Percentiles rank a stretch among this genome's conserved stretches.
phyloP scores from a whole-genome alignment of 2,113 vertebrate species.

The Oreochromis aureus region DNA sequence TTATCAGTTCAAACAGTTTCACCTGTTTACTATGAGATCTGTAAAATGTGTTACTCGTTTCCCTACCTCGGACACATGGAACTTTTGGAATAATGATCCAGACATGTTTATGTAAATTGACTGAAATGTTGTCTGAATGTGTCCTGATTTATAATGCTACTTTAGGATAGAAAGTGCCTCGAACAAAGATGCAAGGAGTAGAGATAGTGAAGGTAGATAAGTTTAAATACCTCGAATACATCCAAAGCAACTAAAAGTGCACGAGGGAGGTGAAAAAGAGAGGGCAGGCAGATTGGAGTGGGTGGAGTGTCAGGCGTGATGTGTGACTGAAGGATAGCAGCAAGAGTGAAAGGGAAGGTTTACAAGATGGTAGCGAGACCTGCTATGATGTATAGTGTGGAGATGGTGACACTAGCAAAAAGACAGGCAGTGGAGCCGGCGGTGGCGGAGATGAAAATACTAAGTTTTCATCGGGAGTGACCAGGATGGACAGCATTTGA shows the following conservation, averaged over 20 bases:
- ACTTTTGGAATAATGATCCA: too few relatives aligned
- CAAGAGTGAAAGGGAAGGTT: background rate
- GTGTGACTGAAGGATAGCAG: background rate
- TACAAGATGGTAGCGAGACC: background rate
- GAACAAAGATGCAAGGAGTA: background rate
- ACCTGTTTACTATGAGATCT: background rate
- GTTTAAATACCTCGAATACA: background rate
- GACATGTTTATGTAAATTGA: background rate
- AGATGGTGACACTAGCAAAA: background rate
- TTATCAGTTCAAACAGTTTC: background rate
- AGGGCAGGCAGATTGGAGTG: background rate
- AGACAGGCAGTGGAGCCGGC: background rate
- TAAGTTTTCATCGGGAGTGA: background rate
- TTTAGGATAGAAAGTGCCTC: background rate
- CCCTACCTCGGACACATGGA: background rate
- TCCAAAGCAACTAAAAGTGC: background rate
- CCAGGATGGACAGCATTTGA: background rate
- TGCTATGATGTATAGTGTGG: background rate
- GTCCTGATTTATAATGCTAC: background rate
- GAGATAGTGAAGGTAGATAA: background rate
- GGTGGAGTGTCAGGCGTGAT: background rate
- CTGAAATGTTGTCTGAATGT: background rate
- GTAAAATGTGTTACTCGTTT: background rate
- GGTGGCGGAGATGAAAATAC: background rate
- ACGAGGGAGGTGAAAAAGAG: background rate